Conservation (phyloP, 2,888 invertebrate species). For the Biston betularia region DNA sequence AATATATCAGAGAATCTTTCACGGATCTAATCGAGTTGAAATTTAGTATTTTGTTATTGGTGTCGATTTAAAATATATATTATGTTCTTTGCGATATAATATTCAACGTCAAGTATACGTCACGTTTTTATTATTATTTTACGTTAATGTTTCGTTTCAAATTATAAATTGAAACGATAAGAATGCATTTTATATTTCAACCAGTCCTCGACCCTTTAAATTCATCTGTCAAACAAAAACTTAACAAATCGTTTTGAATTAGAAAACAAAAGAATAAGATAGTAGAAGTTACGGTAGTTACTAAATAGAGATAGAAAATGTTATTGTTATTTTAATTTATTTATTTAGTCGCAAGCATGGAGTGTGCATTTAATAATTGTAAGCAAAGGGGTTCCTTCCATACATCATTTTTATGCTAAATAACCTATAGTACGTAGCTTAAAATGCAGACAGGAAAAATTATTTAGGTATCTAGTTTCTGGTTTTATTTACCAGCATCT, state of each 20-base stretch:
- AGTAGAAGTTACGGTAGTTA: conserved; percentile 44
- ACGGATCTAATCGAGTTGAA: no score
- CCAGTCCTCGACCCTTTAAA: conserved; percentile 43
- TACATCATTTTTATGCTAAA: neutral
- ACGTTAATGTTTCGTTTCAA: no score
- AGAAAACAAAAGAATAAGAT: conserved; percentile 43
- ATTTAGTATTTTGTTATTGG: no score
- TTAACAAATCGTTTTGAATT: conserved; percentile 55
- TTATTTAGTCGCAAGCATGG: conserved; percentile 64
- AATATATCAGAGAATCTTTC: no score
- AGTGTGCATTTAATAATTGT: conserved; percentile 70
- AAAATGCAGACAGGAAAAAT: no score
- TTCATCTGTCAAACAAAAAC: conserved; percentile 40
- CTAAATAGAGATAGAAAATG: conserved; percentile 52
- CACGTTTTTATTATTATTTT: no score
- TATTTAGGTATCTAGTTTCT: no score
- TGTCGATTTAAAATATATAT: no score
- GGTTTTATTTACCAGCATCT: neutral
- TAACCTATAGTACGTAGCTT: no score
- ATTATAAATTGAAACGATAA: no score
- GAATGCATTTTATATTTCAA: neutral
- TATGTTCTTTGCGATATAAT: no score
- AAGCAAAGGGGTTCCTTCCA: conserved; percentile 24
- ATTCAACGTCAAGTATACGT: no score
- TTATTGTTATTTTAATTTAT: conserved; percentile 76